phyloP scores from a whole-genome alignment of 2,797 vertebrate genomes.

The Cynopterus sphinx region DNA sequence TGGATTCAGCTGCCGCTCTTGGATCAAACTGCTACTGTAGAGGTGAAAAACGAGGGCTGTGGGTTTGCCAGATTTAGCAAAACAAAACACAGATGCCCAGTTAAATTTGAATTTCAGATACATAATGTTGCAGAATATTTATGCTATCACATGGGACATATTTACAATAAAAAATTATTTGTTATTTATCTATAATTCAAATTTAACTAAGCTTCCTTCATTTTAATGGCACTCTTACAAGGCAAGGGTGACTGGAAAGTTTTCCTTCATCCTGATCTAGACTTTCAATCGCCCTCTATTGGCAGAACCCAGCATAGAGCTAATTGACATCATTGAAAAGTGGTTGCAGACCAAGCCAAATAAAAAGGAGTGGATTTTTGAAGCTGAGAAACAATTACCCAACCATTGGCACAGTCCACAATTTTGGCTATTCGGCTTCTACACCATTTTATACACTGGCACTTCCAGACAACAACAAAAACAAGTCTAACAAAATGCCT shows the following conservation, averaged over 20 bases:
- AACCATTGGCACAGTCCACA: neutral
- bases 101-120: conserved; percentile 31
- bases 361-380: neutral
- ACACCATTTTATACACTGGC: neutral
- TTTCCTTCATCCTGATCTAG: neutral
- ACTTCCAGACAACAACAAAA: neutral
- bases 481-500: neutral
- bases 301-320: neutral
- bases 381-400: neutral
- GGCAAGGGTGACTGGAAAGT: neutral
- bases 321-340: neutral
- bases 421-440: neutral
- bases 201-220: neutral
- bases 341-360: neutral
- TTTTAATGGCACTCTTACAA: neutral
- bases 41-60: neutral
- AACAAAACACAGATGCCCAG: neutral
- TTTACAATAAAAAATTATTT: neutral
- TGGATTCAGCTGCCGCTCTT: neutral
- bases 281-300: neutral
- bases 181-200: conserved; percentile 8
- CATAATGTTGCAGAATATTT: neutral
- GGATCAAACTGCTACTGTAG: neutral
- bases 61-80: neutral
- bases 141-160: neutral